Percentiles rank a stretch among this genome's conserved stretches.
Conservation (phyloP, 2,113 vertebrate species). For the Cyphomyrus plagiostoma region DNA sequence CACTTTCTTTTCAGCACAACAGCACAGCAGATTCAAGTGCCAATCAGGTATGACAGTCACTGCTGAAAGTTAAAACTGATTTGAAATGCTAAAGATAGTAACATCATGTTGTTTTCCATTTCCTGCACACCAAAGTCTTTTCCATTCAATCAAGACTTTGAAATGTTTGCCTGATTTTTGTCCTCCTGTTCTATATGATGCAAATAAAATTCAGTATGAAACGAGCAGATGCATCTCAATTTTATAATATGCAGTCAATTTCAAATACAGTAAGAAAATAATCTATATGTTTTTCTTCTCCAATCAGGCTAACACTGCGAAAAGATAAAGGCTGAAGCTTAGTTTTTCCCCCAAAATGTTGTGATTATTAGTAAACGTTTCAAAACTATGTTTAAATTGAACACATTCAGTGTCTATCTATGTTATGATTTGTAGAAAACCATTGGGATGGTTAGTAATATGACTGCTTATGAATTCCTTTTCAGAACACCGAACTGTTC, state of each 20-base stretch:
- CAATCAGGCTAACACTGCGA: neutral
- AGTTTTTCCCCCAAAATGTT: neutral
- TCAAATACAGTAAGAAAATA: neutral
- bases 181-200: neutral
- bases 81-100: neutral
- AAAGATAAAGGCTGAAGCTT: neutral
- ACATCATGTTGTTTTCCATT: too few species aligned
- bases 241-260: neutral
- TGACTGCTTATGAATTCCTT: neutral
- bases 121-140: neutral
- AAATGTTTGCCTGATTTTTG: neutral
- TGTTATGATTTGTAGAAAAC: neutral
- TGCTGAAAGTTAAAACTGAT: neutral
- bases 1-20: neutral
- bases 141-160: neutral
- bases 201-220: neutral
- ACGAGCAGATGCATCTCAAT: neutral
- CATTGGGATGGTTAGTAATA: neutral
- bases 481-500: neutral
- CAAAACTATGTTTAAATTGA: neutral
- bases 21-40: too few species aligned
- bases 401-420: neutral
- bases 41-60: too few species aligned
- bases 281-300: neutral
- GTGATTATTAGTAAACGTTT: neutral